Base-by-base conservation (phyloP, 2,888 invertebrate genomes). In the Thysanoteuthis rhombus region DNA sequence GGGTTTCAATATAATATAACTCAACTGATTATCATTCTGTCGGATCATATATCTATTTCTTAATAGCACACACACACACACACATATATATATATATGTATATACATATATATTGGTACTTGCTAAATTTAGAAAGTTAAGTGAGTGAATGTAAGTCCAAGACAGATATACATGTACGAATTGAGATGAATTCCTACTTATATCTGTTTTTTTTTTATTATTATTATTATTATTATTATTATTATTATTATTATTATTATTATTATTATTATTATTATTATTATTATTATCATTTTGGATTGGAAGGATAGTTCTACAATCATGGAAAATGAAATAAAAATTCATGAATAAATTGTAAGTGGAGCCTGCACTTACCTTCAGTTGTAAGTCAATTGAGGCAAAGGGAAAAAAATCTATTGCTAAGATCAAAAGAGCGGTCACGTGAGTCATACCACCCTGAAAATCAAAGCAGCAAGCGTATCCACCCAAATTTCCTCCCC, bases 381-480 rank as follows among this genome's bases (percentile, higher is more conserved):
- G n/a, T 10, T 75, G 75, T 2, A n/a, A n/a, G 16, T 75, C 75
- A 75, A n/a, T 16, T 16, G 16, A 32, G n/a, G n/a, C 16, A 75
- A 75, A n/a, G 3, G 10, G 36, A n/a, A 16, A 75, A 75, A n/a
- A 36, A n/a, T 36, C 75, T 10, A n/a, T 12, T 25, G 3, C 75
- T n/a, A 4, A 75, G n/a, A 75, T 75, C 75, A 75, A 75, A 75
- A n/a, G n/a, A 75, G 19, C n/a, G 75, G 75, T 75, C 75, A 75
- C 75, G n/a, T 75, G 75, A 75, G 75, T n/a, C n/a, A 75, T 75
- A n/a, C 75, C 75, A 75, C 75, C 75, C 75, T 75, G 75, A 75
- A 75, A 75, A n/a, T 2, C n/a, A 36, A 75, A 75, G 16, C 16
- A 0, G 75, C 4, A n/a, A 16, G n/a, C 75, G 75, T 75, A n/a